Evolutionary conservation across 2,888 invertebrate species (phyloP).

Genomic region (Standfussiana lucernea): DNA sequence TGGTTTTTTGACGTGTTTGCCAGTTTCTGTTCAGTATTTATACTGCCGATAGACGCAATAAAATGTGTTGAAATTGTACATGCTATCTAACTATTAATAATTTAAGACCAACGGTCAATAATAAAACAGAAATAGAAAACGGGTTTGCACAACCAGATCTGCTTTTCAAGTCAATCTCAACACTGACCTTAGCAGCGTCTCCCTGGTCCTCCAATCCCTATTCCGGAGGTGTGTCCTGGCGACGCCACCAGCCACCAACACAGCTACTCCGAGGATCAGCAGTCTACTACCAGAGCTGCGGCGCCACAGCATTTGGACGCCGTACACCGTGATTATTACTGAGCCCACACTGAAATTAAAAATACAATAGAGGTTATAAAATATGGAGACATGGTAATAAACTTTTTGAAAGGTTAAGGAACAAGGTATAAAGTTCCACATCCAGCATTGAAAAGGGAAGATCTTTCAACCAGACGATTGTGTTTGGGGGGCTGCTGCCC

Average conservation of each 20-base stretch:
- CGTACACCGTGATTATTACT: constrained; percentile 94
- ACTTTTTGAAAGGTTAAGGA: neutral
- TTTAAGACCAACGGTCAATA: too few species aligned
- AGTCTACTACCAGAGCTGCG: constrained; percentile 83
- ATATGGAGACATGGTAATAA: neutral
- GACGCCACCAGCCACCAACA: constrained; percentile 92
- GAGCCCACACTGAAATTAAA: constrained; percentile 93
- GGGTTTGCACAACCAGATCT: neutral
- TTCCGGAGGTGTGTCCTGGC: constrained; percentile 93
- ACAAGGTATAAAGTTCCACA: neutral
- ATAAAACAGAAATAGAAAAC: too few species aligned
- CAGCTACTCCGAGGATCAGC: constrained; percentile 88
- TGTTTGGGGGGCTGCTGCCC: neutral
- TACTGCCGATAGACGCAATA: too few species aligned
- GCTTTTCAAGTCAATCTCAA: neutral
- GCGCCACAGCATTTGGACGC: constrained; percentile 93
- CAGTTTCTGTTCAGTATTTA: too few species aligned
- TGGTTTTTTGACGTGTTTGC: too few species aligned
- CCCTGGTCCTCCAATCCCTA: constrained; percentile 94
- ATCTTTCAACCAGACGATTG: neutral
- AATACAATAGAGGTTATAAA: neutral
- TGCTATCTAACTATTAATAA: too few species aligned
- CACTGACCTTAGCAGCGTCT: constrained; percentile 93
- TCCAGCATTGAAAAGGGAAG: neutral
- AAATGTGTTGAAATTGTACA: too few species aligned